These are phyloP conservation scores for Eubucco bourcierii DNA, from an alignment of 2,113 vertebrate genomes.

Conservation along the genomic window DNA sequence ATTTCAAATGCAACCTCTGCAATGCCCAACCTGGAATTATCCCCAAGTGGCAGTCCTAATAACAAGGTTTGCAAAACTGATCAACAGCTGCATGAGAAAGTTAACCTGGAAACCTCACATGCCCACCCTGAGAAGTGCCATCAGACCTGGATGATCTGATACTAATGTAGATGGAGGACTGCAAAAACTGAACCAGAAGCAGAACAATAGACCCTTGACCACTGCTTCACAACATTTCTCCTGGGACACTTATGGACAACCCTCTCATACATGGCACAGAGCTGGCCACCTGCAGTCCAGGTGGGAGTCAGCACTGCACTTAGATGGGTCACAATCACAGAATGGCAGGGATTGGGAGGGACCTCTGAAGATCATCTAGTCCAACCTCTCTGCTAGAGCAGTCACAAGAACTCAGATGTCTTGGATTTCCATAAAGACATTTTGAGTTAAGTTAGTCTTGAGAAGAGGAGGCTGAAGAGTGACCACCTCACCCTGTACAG, in stretches of 20 bases:
- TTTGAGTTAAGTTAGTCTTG: background rate
- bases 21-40: background rate
- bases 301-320: background rate
- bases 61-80: background rate
- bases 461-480: no score
- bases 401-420: background rate
- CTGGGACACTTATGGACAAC: accelerated
- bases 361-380: no score
- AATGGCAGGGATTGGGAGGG: no score
- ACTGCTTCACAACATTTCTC: background rate
- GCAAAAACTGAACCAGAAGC: background rate
- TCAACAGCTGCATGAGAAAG: background rate
- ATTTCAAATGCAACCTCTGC: background rate
- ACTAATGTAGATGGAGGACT: background rate
- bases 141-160: background rate
- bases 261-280: accelerated
- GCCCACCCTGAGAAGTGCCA: background rate
- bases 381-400: no score
- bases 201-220: background rate
- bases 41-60: accelerated
- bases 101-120: background rate
- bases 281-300: background rate
- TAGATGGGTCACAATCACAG: background rate
- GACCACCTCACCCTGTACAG: no score
- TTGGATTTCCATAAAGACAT: background rate